Percentiles rank a stretch among this genome's conserved stretches.
Evolutionary conservation across 2,888 invertebrate species (phyloP).

Genomic region (Odontomyia ornata): DNA sequence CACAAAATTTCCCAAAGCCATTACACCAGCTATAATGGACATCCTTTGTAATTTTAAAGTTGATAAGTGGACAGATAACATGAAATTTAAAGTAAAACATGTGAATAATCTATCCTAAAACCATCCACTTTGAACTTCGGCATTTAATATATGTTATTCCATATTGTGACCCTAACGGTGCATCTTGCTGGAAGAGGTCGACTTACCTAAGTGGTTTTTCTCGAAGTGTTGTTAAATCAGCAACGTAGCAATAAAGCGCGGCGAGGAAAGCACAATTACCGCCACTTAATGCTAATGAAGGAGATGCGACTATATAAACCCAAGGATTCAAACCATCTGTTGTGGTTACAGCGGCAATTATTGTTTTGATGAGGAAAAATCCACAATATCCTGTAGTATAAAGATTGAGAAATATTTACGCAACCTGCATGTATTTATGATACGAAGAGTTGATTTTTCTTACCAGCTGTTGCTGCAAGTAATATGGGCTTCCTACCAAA

Average conservation of each 20-base stretch:
- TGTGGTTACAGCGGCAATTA: slow-evolving; percentile 55
- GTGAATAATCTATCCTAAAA: no score
- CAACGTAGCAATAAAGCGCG: slow-evolving; percentile 72
- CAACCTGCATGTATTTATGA: no score
- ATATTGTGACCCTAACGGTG: no score
- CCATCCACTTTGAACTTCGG: no score
- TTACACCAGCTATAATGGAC: slow-evolving; percentile 71
- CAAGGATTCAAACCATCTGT: slow-evolving; percentile 59
- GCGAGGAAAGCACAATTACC: slow-evolving; percentile 72
- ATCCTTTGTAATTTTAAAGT: no score
- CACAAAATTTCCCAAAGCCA: slow-evolving; percentile 71
- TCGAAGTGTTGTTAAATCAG: slow-evolving; percentile 70
- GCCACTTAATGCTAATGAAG: slow-evolving; percentile 71
- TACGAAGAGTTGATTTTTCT: no score
- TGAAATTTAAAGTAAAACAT: no score
- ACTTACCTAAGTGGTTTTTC: slow-evolving; percentile 72
- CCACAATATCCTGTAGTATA: slow-evolving; percentile 12
- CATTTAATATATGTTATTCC: no score
- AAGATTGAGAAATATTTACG: not conserved
- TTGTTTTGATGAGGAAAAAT: slow-evolving; percentile 52
- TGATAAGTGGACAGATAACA: no score
- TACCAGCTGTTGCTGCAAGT: slow-evolving; percentile 71
- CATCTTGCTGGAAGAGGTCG: no score
- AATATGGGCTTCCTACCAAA: slow-evolving; percentile 79
- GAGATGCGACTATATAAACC: slow-evolving; percentile 66